A percentile compares a stretch with the other conserved stretches of the same genome.
These are phyloP conservation scores for Psittacara wagleri DNA, from an alignment of 2,113 vertebrate genomes.

Conservation along the genomic window DNA sequence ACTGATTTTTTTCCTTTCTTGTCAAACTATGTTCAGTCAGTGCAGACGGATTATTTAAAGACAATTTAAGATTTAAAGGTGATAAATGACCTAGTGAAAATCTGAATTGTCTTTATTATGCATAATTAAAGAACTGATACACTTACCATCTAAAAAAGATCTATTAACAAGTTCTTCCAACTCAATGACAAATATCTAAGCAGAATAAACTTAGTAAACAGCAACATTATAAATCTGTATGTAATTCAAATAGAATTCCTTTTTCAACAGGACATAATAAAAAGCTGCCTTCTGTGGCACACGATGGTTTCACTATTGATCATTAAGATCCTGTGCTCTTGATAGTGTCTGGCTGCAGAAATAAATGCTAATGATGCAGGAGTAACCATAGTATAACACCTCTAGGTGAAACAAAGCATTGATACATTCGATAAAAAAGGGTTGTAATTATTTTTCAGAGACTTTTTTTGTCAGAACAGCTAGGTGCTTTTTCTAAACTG, in stretches of 20 bases:
- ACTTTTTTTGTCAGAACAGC: not conserved
- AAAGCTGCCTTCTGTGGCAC: not conserved
- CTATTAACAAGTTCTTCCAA: not conserved
- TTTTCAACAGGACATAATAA: not conserved
- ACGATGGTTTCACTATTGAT: not conserved
- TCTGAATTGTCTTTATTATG: not conserved
- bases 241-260: not conserved
- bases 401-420: not conserved
- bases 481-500: not conserved
- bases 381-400: not conserved
- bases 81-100: not conserved
- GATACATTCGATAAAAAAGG: not conserved
- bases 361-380: not conserved
- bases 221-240: not conserved
- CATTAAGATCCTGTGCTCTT: not conserved
- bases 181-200: not conserved
- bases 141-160: not conserved
- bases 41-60: not conserved
- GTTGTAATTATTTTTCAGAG: not conserved
- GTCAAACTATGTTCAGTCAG: not conserved
- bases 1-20: not conserved
- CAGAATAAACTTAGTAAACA: not conserved
- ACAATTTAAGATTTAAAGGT: not conserved
- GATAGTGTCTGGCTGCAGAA: not conserved
- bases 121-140: not conserved